Evolutionary conservation across 2,888 invertebrate genomes (phyloP), one percentile per base, ranked within the genome.

Genomic region (Hydraecia micacea): DNA sequence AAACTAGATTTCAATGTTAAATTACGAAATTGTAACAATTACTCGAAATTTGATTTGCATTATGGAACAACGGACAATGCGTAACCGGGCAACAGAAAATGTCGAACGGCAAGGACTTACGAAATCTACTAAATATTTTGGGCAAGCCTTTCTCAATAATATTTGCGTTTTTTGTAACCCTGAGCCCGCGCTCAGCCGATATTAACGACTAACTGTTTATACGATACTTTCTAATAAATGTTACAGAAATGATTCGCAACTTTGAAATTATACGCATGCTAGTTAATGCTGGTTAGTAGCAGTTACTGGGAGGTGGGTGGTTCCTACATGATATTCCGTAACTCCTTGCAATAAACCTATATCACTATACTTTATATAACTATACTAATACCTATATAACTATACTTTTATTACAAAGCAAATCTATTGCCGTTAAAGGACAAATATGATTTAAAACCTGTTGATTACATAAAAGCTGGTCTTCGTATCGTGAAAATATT

Each of bases 401-500:
- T 69, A 71, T 69, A 71, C 68, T 79, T 73, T 74, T 63, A 75
- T 83, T 67, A 77, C 81, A 83, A 85, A 73, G 72, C 79, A 74
- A 60, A 77, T 73, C 28, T 63, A 78, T 77, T 80, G 80, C 69
- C 86, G 84, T 86, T 83, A 83, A 83, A 86, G 86, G 84, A 87
- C 83, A 87, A 86, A 88, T 89, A 88, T 89, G 85, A 88, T 86
- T 87, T 84, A 85, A 77, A 91, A 91, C 92, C 90, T 83, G 93
- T 91, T 83, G 65, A 86, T 95, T 95, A 93, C 87, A 88, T 93
- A 93, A 95, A 70, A 84, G 75, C 77, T 84, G 86, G 90, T 74
- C 7, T 92, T 90, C 90, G 91, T 89, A 88, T 92, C 90, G 91
- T 91, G 92, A 93, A 92, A 93, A 91, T 92, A 91, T 91, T 91